These are phyloP conservation scores for Trichoplusia ni DNA, from an alignment of 1,140 invertebrate genomes.

Conservation along the genomic window DNA sequence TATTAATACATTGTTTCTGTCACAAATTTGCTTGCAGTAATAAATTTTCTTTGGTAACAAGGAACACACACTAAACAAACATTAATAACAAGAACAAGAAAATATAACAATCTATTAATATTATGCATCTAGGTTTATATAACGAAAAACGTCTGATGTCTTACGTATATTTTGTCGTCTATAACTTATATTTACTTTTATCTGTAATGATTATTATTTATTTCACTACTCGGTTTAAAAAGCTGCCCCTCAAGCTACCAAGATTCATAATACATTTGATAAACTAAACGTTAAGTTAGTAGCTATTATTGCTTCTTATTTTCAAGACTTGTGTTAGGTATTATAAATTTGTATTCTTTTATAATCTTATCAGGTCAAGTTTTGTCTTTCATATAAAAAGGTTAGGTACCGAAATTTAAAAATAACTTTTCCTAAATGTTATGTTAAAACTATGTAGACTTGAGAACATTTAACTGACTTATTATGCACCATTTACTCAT, in stretches of 20 bases:
- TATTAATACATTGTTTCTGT: slow-evolving; percentile 60
- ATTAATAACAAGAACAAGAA: slow-evolving; percentile 78
- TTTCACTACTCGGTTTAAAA: slow-evolving; percentile 12
- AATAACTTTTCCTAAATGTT: slow-evolving; percentile 7
- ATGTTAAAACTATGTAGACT: background rate
- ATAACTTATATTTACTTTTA: slow-evolving; percentile 29
- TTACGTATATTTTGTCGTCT: slow-evolving; percentile 47
- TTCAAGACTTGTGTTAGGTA: slow-evolving; percentile 12
- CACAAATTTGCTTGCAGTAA: slow-evolving; percentile 49
- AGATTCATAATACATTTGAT: slow-evolving; percentile 5
- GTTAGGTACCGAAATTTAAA: slow-evolving; percentile 29
- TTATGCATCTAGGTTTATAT: slow-evolving; percentile 44
- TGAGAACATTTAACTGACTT: no score
- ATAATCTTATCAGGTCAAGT: background rate
- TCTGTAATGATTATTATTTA: slow-evolving; percentile 30
- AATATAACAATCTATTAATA: slow-evolving; percentile 72
- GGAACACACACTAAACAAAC: slow-evolving; percentile 76
- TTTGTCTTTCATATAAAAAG: slow-evolving; percentile 19
- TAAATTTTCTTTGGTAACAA: slow-evolving; percentile 79
- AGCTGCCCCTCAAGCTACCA: slow-evolving; percentile 34
- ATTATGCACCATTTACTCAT: no score
- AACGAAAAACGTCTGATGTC: slow-evolving; percentile 58
- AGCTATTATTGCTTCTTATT: slow-evolving; percentile 8
- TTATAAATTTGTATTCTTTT: background rate
- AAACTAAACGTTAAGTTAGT: slow-evolving; percentile 6